A percentile compares a stretch with the other conserved stretches of the same genome.
phyloP scores from a whole-genome alignment of 2,888 invertebrate species.

The Sialis lutaria region DNA sequence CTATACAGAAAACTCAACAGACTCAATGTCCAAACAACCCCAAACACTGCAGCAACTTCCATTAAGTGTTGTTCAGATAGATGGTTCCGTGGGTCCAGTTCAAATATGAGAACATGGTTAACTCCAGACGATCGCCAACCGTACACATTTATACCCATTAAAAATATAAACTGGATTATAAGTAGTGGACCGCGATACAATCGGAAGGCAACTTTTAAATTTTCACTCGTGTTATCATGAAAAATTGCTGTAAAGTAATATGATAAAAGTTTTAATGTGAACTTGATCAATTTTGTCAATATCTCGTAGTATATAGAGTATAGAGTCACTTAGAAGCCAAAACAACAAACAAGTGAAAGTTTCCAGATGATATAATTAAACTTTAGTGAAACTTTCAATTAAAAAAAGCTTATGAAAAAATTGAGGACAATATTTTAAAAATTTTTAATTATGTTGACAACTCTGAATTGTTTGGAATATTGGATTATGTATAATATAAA shows the following conservation, averaged over 20 bases:
- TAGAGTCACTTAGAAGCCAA: too few relatives aligned
- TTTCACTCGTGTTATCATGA: conserved; percentile 29
- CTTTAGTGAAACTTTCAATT: too few relatives aligned
- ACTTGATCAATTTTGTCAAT: neutral
- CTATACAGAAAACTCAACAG: conserved; percentile 48
- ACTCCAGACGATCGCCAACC: conserved; percentile 70
- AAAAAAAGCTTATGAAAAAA: too few relatives aligned
- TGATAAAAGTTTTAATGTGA: neutral
- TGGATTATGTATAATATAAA: too few relatives aligned
- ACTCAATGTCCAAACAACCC: conserved; percentile 55
- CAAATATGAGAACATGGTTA: conserved; percentile 70
- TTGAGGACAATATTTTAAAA: neutral
- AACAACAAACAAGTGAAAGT: too few relatives aligned
- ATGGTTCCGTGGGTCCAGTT: conserved; percentile 64
- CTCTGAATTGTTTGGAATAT: neutral
- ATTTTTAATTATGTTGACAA: too few relatives aligned
- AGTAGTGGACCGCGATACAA: conserved; percentile 67
- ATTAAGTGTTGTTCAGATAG: conserved; percentile 57
- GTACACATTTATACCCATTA: conserved; percentile 66
- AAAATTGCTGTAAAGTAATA: conserved; percentile 26
- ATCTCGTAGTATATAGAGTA: too few relatives aligned
- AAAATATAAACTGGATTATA: conserved; percentile 53
- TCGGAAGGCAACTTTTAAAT: conserved; percentile 51
- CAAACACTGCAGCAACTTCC: conserved; percentile 60
- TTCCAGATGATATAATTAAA: too few relatives aligned